Conservation (phyloP, 1,140 invertebrate genomes). For the Drosophila teissieri region DNA sequence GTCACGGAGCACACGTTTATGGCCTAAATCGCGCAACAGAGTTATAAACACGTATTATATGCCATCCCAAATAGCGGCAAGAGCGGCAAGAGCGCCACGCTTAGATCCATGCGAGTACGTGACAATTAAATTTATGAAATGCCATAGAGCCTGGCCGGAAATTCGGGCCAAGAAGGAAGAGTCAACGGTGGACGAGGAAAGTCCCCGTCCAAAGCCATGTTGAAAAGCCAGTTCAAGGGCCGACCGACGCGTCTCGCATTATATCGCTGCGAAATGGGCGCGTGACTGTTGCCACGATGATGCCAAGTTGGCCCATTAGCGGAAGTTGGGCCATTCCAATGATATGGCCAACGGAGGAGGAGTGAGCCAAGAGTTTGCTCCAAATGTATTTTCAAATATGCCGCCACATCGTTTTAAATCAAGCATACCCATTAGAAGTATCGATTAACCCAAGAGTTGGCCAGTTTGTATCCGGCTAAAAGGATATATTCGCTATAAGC, state of each 20-base stretch:
- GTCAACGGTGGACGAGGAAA: background rate
- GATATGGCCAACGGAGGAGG: background rate
- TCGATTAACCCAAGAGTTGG: too few species aligned
- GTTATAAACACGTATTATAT: conserved; percentile 79
- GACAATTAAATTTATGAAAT: conserved; percentile 83
- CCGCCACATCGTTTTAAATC: background rate
- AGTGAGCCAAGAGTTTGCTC: background rate
- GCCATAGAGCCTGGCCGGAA: conserved; percentile 24
- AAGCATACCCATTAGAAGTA: too few species aligned
- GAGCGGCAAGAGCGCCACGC: conserved; percentile 5
- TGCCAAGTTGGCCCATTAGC: conserved; percentile 62
- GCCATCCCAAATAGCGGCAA: conserved; percentile 29
- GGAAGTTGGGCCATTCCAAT: background rate
- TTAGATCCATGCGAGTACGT: conserved; percentile 54
- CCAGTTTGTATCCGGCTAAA: too few species aligned
- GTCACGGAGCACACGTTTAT: conserved; percentile 54
- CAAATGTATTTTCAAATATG: background rate
- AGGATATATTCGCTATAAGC: too few species aligned
- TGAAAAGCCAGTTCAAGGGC: conserved; percentile 53
- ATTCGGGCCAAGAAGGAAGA: conserved; percentile 11
- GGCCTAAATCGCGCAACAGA: conserved; percentile 50
- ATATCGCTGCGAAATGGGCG: conserved; percentile 33
- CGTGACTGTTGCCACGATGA: conserved; percentile 63
- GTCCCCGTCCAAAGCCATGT: conserved; percentile 27
- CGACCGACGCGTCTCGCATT: conserved; percentile 11